A percentile compares a stretch with the other conserved stretches of the same genome.
Conservation (phyloP, 2,888 invertebrate genomes). For the Drosophila quinaria region DNA sequence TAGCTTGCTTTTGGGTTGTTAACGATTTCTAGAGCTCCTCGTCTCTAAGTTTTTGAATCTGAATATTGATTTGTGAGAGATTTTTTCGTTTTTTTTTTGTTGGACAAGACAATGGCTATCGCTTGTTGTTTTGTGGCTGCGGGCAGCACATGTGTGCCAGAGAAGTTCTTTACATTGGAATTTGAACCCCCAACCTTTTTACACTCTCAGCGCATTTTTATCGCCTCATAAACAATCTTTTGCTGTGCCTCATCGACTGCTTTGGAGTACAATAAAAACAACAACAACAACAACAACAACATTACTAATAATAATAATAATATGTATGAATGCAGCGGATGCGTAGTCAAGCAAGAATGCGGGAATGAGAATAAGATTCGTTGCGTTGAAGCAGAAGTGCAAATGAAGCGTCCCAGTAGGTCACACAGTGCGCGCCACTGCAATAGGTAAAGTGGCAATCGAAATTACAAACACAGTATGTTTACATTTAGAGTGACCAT, state of each 20-base stretch:
- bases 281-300: slow-evolving; percentile 22
- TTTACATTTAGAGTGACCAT: slow-evolving; percentile 7
- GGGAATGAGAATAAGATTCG: slow-evolving; percentile 8
- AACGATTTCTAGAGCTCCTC: not conserved
- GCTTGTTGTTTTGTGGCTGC: slow-evolving; percentile 31
- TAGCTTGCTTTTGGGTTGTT: not conserved
- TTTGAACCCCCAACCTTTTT: slow-evolving; percentile 26
- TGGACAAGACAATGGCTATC: slow-evolving; percentile 43
- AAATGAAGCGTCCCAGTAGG: slow-evolving; percentile 44
- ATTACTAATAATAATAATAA: slow-evolving; percentile 23
- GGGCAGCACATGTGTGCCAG: slow-evolving; percentile 25
- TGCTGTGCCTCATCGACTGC: slow-evolving; percentile 27
- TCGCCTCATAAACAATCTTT: slow-evolving; percentile 59
- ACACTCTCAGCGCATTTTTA: slow-evolving; percentile 39
- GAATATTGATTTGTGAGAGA: slow-evolving; percentile 15
- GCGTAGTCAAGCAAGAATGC: slow-evolving; percentile 49
- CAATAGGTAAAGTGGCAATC: slow-evolving; percentile 13
- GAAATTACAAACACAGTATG: not conserved
- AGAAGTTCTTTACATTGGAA: slow-evolving; percentile 35
- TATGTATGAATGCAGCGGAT: slow-evolving; percentile 40
- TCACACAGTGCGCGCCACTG: slow-evolving; percentile 18
- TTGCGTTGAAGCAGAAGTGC: slow-evolving; percentile 20
- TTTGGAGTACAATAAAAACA: slow-evolving; percentile 33
- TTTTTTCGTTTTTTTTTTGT: slow-evolving; percentile 2
- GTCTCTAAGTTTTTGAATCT: not conserved